phyloP scores from a whole-genome alignment of 2,888 invertebrate genomes.

The Osmoderma eremita region DNA sequence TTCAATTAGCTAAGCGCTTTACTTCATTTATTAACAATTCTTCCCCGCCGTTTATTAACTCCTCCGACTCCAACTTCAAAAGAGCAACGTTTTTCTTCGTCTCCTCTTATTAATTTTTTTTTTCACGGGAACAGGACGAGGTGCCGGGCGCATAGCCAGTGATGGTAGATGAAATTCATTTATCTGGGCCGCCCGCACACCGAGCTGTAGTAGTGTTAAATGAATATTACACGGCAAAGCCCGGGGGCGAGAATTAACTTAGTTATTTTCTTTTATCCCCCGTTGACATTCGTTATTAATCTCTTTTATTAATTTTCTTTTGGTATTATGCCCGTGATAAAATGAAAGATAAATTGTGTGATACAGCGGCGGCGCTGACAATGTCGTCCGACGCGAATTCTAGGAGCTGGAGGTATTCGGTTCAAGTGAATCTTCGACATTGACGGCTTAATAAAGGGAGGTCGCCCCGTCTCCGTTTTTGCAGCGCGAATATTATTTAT shows the following conservation, averaged over 20 bases:
- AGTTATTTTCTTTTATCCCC: conserved; percentile 14
- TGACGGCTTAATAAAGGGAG: conserved; percentile 6
- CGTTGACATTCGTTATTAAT: conserved; percentile 25
- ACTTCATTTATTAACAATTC: too few relatives aligned
- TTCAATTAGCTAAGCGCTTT: too few relatives aligned
- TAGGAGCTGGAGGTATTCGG: not conserved
- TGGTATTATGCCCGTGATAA: conserved; percentile 18
- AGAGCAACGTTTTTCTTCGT: too few relatives aligned
- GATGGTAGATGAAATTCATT: conserved; percentile 1
- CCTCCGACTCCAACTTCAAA: too few relatives aligned
- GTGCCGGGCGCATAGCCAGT: not conserved
- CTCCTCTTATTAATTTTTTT: too few relatives aligned
- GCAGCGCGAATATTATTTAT: conserved; percentile 11
- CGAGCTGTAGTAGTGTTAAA: not conserved
- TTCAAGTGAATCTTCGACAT: conserved; percentile 12
- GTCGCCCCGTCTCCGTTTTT: not conserved
- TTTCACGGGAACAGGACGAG: too few relatives aligned
- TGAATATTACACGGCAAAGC: conserved; percentile 3
- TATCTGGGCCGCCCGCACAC: not conserved
- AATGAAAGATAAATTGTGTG: conserved; percentile 17
- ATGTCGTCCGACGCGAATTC: not conserved
- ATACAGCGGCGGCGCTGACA: too few relatives aligned
- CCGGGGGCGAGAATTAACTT: not conserved
- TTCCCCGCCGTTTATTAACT: too few relatives aligned
- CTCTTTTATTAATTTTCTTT: conserved; percentile 6